phyloP scores from a whole-genome alignment of 2,888 invertebrate species.

The Philonicus albiceps region DNA sequence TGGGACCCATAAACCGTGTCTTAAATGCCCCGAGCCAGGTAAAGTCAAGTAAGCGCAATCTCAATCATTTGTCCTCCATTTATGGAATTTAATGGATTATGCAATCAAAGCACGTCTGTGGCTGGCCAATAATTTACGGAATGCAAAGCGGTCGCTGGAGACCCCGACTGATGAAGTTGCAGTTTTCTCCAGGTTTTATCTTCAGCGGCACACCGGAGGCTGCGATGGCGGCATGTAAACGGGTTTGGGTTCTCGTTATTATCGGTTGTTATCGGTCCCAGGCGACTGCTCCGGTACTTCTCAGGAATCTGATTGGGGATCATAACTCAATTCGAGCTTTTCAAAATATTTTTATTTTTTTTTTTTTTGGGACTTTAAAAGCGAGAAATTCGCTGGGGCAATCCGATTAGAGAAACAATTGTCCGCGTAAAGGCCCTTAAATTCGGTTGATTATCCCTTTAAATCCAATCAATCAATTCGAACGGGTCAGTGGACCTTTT shows the following conservation, averaged over 20 bases:
- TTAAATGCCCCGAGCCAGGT: constrained; percentile 26
- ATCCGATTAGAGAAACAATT: constrained; percentile 31
- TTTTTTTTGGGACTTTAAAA: background rate
- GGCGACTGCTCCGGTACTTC: background rate
- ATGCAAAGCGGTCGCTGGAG: constrained; percentile 15
- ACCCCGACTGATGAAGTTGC: constrained; percentile 6
- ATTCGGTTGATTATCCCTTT: constrained; percentile 28
- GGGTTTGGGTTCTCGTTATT: too few species aligned
- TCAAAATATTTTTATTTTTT: background rate
- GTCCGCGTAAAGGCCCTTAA: constrained; percentile 28
- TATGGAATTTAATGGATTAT: constrained; percentile 39
- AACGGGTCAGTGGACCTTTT: constrained; percentile 26
- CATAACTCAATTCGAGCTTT: constrained; percentile 3
- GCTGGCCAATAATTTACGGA: constrained; percentile 34
- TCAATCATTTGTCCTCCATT: constrained; percentile 38
- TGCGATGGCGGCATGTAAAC: background rate
- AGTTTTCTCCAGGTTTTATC: background rate
- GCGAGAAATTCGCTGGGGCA: background rate
- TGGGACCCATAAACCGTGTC: constrained; percentile 6
- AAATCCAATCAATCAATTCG: constrained; percentile 36
- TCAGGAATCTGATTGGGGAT: background rate
- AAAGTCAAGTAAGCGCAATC: constrained; percentile 32
- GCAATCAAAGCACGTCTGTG: constrained; percentile 34
- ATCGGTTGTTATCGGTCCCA: background rate
- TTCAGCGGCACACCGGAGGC: background rate